Evolutionary conservation across 2,797 vertebrate genomes (phyloP).

Genomic region (Ataeniobius toweri): DNA sequence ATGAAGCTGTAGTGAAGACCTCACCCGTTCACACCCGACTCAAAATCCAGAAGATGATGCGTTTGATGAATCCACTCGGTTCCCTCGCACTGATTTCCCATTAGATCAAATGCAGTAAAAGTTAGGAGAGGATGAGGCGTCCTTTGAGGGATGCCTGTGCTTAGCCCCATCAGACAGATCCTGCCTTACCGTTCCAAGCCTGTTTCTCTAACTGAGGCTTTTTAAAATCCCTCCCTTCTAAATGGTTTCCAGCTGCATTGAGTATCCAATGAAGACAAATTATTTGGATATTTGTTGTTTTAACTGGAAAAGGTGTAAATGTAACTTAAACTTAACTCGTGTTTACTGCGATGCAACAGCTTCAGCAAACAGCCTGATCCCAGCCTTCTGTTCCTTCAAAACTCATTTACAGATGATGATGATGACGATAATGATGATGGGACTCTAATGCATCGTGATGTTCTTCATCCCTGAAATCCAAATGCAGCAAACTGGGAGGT

Average conservation of each 20-base stretch:
- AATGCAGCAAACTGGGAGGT: slow-evolving; percentile 41
- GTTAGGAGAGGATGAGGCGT: slow-evolving; percentile 13
- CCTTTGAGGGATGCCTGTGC: not conserved
- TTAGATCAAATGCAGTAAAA: slow-evolving; percentile 2
- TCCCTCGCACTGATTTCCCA: slow-evolving; percentile 26
- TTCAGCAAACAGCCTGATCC: not conserved
- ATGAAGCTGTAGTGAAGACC: slow-evolving; percentile 50
- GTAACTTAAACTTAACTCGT: slow-evolving; percentile 16
- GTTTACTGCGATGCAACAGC: slow-evolving; percentile 3
- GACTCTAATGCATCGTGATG: slow-evolving; percentile 31
- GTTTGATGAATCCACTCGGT: slow-evolving; percentile 18
- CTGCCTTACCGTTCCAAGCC: not conserved
- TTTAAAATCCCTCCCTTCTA: slow-evolving; percentile 21
- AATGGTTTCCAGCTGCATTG: slow-evolving; percentile 23
- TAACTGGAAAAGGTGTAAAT: slow-evolving; percentile 53
- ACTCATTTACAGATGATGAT: slow-evolving; percentile 19
- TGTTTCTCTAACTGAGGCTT: slow-evolving; percentile 11
- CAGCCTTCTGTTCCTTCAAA: not conserved
- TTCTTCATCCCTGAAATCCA: slow-evolving; percentile 54
- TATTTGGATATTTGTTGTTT: slow-evolving; percentile 28
- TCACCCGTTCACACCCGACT: slow-evolving; percentile 44
- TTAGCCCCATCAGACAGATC: slow-evolving; percentile 7
- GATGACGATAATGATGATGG: not conserved
- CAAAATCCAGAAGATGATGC: slow-evolving; percentile 37
- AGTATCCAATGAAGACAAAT: slow-evolving; percentile 37